Base-by-base conservation (phyloP, 1,140 invertebrate species). In the Eulimnadia texana region DNA sequence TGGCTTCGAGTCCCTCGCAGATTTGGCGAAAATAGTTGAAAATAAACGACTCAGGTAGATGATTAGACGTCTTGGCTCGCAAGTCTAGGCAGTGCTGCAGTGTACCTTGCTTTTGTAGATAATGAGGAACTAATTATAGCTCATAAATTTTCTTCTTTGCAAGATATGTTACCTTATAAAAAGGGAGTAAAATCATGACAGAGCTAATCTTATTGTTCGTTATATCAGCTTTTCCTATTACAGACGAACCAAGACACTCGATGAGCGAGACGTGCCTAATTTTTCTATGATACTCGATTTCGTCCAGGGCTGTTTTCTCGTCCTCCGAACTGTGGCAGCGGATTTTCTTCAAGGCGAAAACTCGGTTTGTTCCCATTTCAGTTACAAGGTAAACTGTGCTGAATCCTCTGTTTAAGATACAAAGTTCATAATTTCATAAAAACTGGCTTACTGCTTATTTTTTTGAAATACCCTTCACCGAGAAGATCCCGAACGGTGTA, bases 331-430 rank as follows among this genome's bases (percentile, higher is more conserved):
- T 81, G 72, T 91, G 86, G 70, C 86, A 90, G 50, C 80, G 78
- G 50, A 92, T 88, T 68, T 85, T 79, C 74, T 93, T 93, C 42
- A 91, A 71, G 11, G 88, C 90, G 78, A 81, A 90, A 60, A 79
- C 76, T 64, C 83, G 82, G 65, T 81, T 81, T 10, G 79, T 84
- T n/a, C 74, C 61, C n/a, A 73, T 66, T 73, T 90, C 84, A 71
- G 90, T 84, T 2, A 86, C 82, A 63, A 92, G 73, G 67, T 85
- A 82, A 59, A 93, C 86, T 62, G 82, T 82, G 70, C 88, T 90
- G 68, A 92, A 92, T 20, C 88, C 89, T 24, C 89, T 91, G 70
- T 63, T 80, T 76, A 67, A 60, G 68, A 67, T 51, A 62, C 47
- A 60, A 63, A 57, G 59, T 50, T 60, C n/a, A 66, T 22, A 63